Evolutionary conservation across 2,113 vertebrate species (phyloP).

Genomic region (Cephalopholis sonnerati): DNA sequence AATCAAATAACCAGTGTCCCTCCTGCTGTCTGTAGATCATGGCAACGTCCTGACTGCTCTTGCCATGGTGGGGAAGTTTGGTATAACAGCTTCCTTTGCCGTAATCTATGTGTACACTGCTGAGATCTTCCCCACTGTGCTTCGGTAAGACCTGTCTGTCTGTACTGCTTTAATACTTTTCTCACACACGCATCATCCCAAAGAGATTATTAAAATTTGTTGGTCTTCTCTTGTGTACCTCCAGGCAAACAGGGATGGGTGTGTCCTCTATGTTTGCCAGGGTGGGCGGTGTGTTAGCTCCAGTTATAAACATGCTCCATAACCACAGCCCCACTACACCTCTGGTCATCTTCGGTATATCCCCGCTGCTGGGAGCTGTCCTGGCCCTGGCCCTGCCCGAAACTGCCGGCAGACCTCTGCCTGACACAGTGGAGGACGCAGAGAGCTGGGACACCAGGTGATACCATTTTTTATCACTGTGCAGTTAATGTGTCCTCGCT

Average conservation of each 20-base stretch:
- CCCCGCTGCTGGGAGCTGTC: constrained; percentile 82
- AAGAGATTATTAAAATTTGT: background rate
- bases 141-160: constrained; percentile 77
- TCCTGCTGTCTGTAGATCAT: constrained; percentile 70
- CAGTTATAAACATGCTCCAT: constrained; percentile 82
- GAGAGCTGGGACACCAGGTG: constrained; percentile 80
- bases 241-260: constrained; percentile 89
- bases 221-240: background rate
- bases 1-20: background rate
- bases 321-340: constrained; percentile 73
- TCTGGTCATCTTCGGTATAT: constrained; percentile 81
- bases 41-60: constrained; percentile 77
- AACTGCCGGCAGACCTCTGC: constrained; percentile 82
- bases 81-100: constrained; percentile 88
- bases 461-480: background rate
- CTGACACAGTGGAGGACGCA: constrained; percentile 85
- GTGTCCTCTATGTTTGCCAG: constrained; percentile 84
- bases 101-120: constrained; percentile 88
- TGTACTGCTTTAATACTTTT: background rate
- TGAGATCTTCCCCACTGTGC: constrained; percentile 88
- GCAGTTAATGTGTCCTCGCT: background rate
- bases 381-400: constrained; percentile 84
- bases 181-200: background rate
- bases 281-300: constrained; percentile 85
- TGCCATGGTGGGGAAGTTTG: constrained; percentile 88